These are phyloP conservation scores for Drosophila gunungcola DNA, from an alignment of 1,140 invertebrate genomes.

Conservation along the genomic window DNA sequence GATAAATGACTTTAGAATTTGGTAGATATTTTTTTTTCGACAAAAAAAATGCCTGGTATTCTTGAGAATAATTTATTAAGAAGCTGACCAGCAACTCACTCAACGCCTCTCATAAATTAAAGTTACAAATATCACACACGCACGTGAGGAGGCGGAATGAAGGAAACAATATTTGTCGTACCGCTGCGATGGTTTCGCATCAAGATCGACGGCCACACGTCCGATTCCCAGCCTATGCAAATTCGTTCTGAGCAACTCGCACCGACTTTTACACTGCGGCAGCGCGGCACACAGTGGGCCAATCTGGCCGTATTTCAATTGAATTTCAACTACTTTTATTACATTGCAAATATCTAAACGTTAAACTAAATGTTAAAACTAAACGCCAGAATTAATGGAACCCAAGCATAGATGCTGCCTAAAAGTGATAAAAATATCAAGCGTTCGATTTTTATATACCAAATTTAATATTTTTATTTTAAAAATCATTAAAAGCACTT, in stretches of 20 bases:
- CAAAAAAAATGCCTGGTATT: constrained; percentile 62
- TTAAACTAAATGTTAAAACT: too few species aligned
- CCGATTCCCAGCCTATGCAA: constrained; percentile 65
- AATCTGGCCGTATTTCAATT: background rate
- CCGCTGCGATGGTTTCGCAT: constrained; percentile 50
- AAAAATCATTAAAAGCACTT: too few species aligned
- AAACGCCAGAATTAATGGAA: too few species aligned
- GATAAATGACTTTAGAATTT: constrained; percentile 64
- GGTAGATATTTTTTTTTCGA: constrained; percentile 42
- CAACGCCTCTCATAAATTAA: constrained; percentile 71
- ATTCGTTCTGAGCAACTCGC: constrained; percentile 62
- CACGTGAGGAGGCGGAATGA: constrained; percentile 25
- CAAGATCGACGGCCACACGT: constrained; percentile 54
- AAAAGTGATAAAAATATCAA: too few species aligned
- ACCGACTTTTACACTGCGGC: constrained; percentile 10
- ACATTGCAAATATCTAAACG: too few species aligned
- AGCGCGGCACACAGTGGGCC: constrained; percentile 16
- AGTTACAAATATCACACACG: constrained; percentile 57
- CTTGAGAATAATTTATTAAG: constrained; percentile 63
- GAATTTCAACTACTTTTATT: background rate
- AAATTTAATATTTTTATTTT: too few species aligned
- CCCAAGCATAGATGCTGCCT: too few species aligned
- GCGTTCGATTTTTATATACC: too few species aligned
- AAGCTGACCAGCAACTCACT: constrained; percentile 51
- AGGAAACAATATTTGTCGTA: constrained; percentile 46